These are phyloP conservation scores for Puntigrus tetrazona DNA, from an alignment of 2,113 vertebrate genomes.

Conservation along the genomic window DNA sequence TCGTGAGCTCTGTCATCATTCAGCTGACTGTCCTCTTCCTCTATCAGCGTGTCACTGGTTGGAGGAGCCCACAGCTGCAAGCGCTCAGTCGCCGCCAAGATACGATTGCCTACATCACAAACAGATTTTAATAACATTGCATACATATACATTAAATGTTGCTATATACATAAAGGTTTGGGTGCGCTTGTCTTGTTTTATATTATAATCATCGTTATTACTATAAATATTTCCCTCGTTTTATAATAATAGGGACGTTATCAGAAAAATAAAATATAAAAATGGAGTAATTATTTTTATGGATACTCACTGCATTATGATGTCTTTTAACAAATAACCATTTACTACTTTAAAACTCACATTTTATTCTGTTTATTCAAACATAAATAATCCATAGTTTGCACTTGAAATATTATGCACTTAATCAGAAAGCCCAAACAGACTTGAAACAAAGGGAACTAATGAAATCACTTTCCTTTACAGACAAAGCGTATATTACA, in stretches of 20 bases:
- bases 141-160: background rate
- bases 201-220: background rate
- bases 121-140: background rate
- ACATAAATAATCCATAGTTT: background rate
- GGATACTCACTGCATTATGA: no score
- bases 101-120: conserved; percentile 84
- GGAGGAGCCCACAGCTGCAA: conserved; percentile 96
- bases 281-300: background rate
- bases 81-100: conserved; percentile 92
- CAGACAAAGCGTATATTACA: background rate
- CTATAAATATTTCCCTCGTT: background rate
- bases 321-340: background rate
- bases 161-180: background rate
- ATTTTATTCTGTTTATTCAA: background rate
- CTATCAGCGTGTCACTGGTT: conserved; percentile 82
- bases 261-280: background rate
- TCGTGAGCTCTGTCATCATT: conserved; percentile 80
- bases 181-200: background rate
- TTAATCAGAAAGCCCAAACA: background rate
- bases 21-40: conserved; percentile 81
- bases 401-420: background rate
- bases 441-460: background rate
- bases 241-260: background rate
- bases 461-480: background rate
- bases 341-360: background rate